Conservation (phyloP, 2,797 vertebrate species). For the Macrochelys suwanniensis region DNA sequence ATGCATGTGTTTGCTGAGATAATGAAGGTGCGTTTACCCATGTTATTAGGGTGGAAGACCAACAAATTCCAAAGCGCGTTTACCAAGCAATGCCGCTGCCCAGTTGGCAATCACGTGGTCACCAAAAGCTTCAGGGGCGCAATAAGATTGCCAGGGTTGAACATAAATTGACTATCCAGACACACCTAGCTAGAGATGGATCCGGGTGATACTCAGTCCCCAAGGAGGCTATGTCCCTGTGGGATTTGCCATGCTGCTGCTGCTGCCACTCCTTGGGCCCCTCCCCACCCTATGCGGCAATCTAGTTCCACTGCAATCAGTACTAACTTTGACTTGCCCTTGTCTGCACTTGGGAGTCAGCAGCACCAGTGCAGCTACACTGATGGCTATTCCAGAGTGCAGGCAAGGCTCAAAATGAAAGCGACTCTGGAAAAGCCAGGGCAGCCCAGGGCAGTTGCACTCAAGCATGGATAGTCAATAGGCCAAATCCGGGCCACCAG, state of each 20-base stretch:
- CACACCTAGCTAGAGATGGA: background rate
- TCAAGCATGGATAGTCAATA: too few relatives aligned
- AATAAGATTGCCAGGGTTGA: background rate
- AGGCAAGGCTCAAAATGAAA: fast-evolving
- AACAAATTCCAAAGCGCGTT: background rate
- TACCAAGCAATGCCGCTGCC: background rate
- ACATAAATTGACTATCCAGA: background rate
- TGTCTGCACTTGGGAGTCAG: background rate
- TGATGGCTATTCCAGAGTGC: background rate
- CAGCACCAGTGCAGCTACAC: fast-evolving
- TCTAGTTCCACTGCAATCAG: fast-evolving
- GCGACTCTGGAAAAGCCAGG: background rate
- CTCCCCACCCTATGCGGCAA: too few relatives aligned
- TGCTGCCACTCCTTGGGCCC: too few relatives aligned
- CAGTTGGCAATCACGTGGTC: background rate
- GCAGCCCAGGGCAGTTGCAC: fast-evolving
- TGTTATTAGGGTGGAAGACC: background rate
- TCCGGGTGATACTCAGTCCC: background rate
- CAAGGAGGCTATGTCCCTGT: background rate
- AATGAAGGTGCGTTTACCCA: background rate
- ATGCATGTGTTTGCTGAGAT: background rate
- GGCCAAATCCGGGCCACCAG: too few relatives aligned
- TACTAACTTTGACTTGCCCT: fast-evolving
- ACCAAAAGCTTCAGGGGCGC: too few relatives aligned
- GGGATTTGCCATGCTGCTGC: background rate